A percentile compares a stretch with the other conserved stretches of the same genome.
These are phyloP conservation scores for Notechis scutatus DNA, from an alignment of 2,113 vertebrate genomes.

Conservation along the genomic window DNA sequence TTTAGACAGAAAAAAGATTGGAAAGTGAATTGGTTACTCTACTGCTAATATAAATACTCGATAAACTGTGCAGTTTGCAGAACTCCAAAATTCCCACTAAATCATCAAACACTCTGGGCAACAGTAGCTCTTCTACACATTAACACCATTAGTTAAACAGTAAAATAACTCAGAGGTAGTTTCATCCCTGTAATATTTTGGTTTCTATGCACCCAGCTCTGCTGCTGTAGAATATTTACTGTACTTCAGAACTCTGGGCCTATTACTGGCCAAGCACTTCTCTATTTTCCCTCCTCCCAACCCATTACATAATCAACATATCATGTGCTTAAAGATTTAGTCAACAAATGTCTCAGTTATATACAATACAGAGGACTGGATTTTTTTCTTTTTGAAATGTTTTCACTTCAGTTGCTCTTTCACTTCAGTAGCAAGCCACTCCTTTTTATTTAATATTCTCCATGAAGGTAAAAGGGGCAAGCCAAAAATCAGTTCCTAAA, in stretches of 20 bases:
- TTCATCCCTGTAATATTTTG: slow-evolving; percentile 26
- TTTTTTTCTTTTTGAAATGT: not conserved
- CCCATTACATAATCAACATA: slow-evolving; percentile 36
- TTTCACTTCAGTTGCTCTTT: not conserved
- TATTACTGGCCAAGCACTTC: not conserved
- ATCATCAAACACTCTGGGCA: not conserved
- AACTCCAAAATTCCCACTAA: rapidly evolving
- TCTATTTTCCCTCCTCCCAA: not conserved
- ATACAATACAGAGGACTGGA: rapidly evolving
- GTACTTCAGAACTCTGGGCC: slow-evolving; percentile 51
- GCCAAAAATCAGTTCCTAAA: not conserved
- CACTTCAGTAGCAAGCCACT: not conserved
- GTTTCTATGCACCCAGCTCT: slow-evolving; percentile 47
- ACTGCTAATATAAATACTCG: not conserved
- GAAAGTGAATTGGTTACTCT: not conserved
- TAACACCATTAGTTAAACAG: not conserved
- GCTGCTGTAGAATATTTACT: slow-evolving; percentile 49
- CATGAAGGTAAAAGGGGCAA: not conserved
- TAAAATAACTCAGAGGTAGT: not conserved
- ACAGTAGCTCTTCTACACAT: rapidly evolving
- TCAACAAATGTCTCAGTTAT: not conserved
- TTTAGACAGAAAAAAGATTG: not conserved
- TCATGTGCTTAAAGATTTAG: slow-evolving; percentile 11
- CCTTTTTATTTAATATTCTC: not conserved
- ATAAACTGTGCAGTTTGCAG: not conserved